Percentiles rank a stretch among this genome's conserved stretches.
These are phyloP conservation scores for Chlamydotis undulata DNA, from an alignment of 2,113 vertebrate genomes.

Conservation along the genomic window DNA sequence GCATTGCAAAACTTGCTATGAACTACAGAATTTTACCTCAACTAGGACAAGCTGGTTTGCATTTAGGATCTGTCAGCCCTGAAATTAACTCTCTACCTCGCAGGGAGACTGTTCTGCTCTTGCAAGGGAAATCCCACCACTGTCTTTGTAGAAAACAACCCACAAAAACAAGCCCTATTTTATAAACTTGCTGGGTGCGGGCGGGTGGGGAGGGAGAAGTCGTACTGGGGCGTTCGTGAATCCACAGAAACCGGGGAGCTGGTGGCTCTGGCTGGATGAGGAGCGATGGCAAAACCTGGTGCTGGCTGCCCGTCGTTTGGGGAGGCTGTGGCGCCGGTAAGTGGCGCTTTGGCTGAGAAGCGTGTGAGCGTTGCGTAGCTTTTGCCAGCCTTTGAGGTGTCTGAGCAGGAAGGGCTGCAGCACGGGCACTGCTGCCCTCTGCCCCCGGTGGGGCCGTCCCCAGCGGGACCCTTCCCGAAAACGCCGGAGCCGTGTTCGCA, in stretches of 20 bases:
- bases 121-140: neutral
- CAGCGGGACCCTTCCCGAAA: fast-evolving
- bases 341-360: neutral
- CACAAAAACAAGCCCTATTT: neutral
- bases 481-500: neutral
- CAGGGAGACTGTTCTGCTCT: constrained; percentile 44
- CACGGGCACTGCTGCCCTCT: neutral
- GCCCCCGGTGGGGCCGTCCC: no score
- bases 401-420: neutral
- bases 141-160: constrained; percentile 22
- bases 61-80: constrained; percentile 49
- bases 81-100: constrained; percentile 71
- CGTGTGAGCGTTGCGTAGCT: neutral
- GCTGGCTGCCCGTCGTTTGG: neutral
- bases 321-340: neutral
- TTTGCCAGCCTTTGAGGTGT: neutral
- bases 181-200: neutral
- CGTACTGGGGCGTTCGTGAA: fast-evolving
- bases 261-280: neutral
- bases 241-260: neutral
- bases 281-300: neutral
- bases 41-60: constrained; percentile 56
- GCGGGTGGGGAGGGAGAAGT: neutral
- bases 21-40: constrained; percentile 76
- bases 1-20: neutral